Evolutionary conservation across 2,888 invertebrate species (phyloP), one percentile per base, ranked within the genome.

Genomic region (Drosophila kuntzei): DNA sequence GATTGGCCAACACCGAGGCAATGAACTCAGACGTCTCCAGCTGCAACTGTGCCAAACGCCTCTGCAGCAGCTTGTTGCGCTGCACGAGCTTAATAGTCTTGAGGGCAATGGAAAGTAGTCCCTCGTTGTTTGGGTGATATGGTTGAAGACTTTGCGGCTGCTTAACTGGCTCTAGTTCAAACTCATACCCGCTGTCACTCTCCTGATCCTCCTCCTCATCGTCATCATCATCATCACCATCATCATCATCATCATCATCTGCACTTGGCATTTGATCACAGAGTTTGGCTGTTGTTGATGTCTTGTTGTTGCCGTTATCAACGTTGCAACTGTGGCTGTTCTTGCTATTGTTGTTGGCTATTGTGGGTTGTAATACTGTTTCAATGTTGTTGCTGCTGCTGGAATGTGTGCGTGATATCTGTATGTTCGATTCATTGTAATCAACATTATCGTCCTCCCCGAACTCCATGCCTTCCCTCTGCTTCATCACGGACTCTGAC

Each of bases 21-120:
- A 95, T 93, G 76, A 95, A 95, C 63, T 94, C 93, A 3, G 94
- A 93, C 0, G 95, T 95, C 91, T 95, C 95, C 63, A 93, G 92
- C 80, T 95, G 94, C 36, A 95, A 87, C 27, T 93, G 94, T 6
- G 94, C 92, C 60, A 95, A 92, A 78, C 94, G 94, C 66, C 94
- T 93, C 79, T 95, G 95, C 62, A 95, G 93, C 41, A 94, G 83
- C 68, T 93, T 93, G 90, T 95, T 95, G 71, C 94, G 94, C 68
- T 94, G 93, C 92, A 95, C 94, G 20, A 95, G 91, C 11, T 93
- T 93, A 39, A 95, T 93, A 0, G 95, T 95, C 84, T 94, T 94
- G 90, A 94, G 93, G 4, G 95, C 95, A 6, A 95, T 93, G 55
- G 94, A 94, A 27, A 95, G 90, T 41, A 95, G 93, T 8, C 94